Evolutionary conservation across 2,797 vertebrate genomes (phyloP).

Genomic region (Orientallactaga sibirica): DNA sequence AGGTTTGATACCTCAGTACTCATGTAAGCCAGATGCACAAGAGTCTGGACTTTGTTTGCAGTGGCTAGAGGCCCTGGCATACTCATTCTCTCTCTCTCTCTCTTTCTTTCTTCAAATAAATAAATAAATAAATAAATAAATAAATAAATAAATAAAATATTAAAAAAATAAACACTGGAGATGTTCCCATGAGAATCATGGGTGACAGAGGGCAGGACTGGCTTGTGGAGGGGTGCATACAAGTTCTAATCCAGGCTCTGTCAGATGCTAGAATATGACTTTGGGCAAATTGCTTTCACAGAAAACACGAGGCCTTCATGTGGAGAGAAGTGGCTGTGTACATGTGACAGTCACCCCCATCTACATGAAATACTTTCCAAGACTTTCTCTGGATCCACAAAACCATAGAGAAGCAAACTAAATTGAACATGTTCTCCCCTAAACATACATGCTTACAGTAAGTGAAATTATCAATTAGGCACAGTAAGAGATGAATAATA

Average conservation of each 20-base stretch:
- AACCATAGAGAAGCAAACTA: background rate
- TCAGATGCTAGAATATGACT: background rate
- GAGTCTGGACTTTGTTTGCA: too few relatives aligned
- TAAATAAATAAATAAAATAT: too few relatives aligned
- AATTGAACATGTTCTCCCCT: background rate
- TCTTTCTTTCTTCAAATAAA: too few relatives aligned
- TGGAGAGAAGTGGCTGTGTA: background rate
- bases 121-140: too few relatives aligned
- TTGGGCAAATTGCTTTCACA: background rate
- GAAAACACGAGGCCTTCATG: background rate
- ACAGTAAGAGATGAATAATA: background rate
- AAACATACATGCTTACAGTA: background rate
- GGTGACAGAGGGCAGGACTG: background rate
- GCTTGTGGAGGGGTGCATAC: background rate
- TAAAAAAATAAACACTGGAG: background rate
- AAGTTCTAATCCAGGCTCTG: background rate
- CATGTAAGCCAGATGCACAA: too few relatives aligned
- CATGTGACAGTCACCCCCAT: background rate
- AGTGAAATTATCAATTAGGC: background rate
- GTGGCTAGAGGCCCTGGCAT: too few relatives aligned
- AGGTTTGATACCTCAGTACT: too few relatives aligned
- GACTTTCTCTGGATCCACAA: background rate
- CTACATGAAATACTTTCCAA: background rate
- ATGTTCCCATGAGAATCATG: rapidly evolving
- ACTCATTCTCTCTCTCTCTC: too few relatives aligned